Percentiles rank a stretch among this genome's conserved stretches.
phyloP scores from a whole-genome alignment of 2,797 vertebrate genomes.

The Peromyscus aztecus region DNA sequence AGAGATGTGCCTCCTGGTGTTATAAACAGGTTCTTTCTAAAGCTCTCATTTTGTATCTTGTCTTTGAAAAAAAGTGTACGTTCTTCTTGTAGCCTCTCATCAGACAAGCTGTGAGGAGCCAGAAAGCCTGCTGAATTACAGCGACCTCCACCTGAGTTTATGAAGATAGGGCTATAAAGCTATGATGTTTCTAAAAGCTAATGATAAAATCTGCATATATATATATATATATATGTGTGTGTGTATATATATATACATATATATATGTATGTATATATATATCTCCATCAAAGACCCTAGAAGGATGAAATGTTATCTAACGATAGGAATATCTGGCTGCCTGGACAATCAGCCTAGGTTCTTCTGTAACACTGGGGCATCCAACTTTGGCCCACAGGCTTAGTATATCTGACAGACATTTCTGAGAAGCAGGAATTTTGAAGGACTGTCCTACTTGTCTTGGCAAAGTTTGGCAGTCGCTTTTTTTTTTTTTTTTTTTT shows the following conservation, averaged over 20 bases:
- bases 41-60: not conserved
- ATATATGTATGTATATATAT: not conserved
- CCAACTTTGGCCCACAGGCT: too few relatives aligned
- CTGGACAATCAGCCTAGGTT: too few relatives aligned
- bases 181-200: conserved; percentile 45
- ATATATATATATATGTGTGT: not conserved
- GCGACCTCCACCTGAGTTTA: conserved; percentile 29
- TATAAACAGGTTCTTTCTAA: not conserved
- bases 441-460: too few relatives aligned
- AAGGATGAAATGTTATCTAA: too few relatives aligned
- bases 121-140: conserved; percentile 19
- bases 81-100: not conserved
- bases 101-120: conserved; percentile 13
- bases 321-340: too few relatives aligned
- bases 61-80: conserved; percentile 4
- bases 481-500: too few relatives aligned
- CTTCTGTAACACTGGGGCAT: too few relatives aligned
- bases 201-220: conserved; percentile 11
- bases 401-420: too few relatives aligned
- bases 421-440: too few relatives aligned
- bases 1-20: not conserved
- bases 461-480: too few relatives aligned
- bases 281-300: not conserved
- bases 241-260: too few relatives aligned
- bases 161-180: conserved; percentile 29